Conservation (phyloP, 2,113 vertebrate genomes). For the Callithrix jacchus region DNA sequence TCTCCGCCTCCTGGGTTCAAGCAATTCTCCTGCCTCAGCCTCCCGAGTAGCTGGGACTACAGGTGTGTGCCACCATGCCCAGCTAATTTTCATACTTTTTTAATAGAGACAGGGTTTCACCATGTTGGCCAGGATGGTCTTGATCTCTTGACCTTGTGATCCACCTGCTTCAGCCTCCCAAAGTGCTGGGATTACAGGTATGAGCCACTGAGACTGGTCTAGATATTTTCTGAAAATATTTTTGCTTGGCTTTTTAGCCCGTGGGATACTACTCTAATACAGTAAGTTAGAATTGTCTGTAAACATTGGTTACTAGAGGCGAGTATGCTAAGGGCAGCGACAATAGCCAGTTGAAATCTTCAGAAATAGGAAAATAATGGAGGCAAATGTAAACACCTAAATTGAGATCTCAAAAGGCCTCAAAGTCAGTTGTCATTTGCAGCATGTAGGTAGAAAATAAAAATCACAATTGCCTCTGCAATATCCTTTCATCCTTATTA, state of each 20-base stretch:
- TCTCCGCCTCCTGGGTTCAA: no score
- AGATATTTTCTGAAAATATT: not conserved
- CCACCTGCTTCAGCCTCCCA: no score
- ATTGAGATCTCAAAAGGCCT: not conserved
- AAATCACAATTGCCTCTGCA: not conserved
- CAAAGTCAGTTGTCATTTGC: not conserved
- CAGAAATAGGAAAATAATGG: not conserved
- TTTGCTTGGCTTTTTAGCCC: not conserved
- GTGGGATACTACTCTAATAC: not conserved
- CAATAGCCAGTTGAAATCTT: not conserved
- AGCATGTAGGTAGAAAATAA: not conserved
- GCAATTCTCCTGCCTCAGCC: no score
- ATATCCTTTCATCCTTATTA: not conserved
- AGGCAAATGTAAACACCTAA: not conserved
- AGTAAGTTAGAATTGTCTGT: not conserved
- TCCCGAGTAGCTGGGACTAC: no score
- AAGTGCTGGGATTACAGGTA: no score
- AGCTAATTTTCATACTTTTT: no score
- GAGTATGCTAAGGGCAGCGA: no score
- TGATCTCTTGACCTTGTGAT: no score
- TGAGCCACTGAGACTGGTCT: no score
- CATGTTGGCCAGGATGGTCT: no score
- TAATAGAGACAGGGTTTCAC: no score
- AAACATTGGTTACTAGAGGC: not conserved
- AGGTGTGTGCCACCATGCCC: no score